Evolutionary conservation across 2,888 invertebrate genomes (phyloP), one percentile per base, ranked within the genome.

Genomic region (Agonopterix arenella): DNA sequence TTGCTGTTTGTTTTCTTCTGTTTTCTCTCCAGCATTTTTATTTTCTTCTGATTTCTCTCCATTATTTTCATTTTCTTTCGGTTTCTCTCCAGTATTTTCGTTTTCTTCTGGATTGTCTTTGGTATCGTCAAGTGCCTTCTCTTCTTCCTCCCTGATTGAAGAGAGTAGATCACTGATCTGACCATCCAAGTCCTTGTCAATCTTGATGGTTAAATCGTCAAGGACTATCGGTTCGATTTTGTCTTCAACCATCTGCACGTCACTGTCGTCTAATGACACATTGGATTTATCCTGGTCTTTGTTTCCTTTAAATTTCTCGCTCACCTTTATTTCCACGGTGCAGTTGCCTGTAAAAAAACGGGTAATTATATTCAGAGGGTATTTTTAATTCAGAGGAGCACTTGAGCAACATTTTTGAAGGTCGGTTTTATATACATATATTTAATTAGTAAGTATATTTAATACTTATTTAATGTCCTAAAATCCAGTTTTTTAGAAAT

Each of bases 91-190:
- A 44, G 16, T 28, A 18, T 18, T 18, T 16, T 40, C 7, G 11
- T 13, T 38, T 46, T 11, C 10, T 37, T 11, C 42, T 11, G 38
- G 10, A 10, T 44, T 18, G 7, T 36, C 36, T 38, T 16, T 45
- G 8, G 37, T 13, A 11, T 44, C 36, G 4, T 44, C 43, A 37
- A 28, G 10, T 13, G 1, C 47, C 45, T 52, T 44, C 11, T 70
- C 65, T 11, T 76, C 72, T 0, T 63, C 56, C 2, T 69, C 58
- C 40, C 67, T 65, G 41, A 82, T 77, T 2, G 74, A 64, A 0
- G 68, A 53, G 0, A 84, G 61, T n/a, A 85, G 59, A 38, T 80
- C 75, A 2, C 56, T 59, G 18, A 83, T 83, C 57, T 84, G 81
- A 3, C 65, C 58, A 18, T 83, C 79, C 2, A 84, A 54, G 0